These are phyloP conservation scores for Holacanthus passer DNA, from an alignment of 2,113 vertebrate species.

Conservation along the genomic window DNA sequence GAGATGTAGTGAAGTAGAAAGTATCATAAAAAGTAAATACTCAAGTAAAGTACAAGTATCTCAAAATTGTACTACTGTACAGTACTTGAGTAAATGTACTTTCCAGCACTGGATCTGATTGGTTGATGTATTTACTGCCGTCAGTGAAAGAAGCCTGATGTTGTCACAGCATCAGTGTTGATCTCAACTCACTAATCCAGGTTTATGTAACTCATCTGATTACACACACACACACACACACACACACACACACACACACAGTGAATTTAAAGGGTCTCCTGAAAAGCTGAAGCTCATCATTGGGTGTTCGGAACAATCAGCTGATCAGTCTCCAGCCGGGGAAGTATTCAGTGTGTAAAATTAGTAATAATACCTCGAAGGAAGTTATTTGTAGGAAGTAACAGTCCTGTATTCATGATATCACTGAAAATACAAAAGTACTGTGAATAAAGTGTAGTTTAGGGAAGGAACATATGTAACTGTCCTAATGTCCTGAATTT, in stretches of 20 bases:
- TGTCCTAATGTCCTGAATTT: neutral
- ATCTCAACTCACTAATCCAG: constrained; percentile 33
- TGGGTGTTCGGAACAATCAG: neutral
- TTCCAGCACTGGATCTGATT: neutral
- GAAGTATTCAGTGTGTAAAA: neutral
- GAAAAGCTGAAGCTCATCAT: neutral
- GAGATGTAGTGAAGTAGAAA: too few species aligned
- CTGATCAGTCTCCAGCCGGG: neutral
- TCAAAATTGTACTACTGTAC: neutral
- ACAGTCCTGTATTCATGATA: too few species aligned
- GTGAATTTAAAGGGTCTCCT: neutral
- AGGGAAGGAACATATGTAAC: too few species aligned
- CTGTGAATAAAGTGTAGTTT: too few species aligned
- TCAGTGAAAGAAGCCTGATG: neutral
- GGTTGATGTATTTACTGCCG: neutral
- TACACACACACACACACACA: constrained; percentile 18
- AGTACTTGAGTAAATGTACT: neutral
- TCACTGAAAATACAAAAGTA: too few species aligned
- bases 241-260: neutral
- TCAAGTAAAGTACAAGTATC: too few species aligned
- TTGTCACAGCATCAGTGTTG: neutral
- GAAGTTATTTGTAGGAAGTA: too few species aligned
- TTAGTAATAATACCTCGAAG: neutral
- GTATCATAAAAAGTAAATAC: neutral
- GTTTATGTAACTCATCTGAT: constrained; percentile 57